Conservation (phyloP, 2,113 vertebrate species). For the human (Homo sapiens) region GRCh38 chr3:142979001-142979500, state of each 20-base stretch:
- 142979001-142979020: constrained; percentile 11
- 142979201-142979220: not conserved
- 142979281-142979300: not conserved
- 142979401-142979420: not conserved
- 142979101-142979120: not conserved
- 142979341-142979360: not conserved
- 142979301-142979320: not conserved
- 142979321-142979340: not conserved
- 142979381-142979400: not conserved
- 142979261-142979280: not conserved
- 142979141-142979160: not conserved
- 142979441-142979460: not conserved
- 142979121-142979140: not conserved
- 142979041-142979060: not conserved
- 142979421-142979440: not conserved
- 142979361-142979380: not conserved
- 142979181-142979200: not conserved
- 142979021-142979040: not conserved
- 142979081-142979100: not conserved
- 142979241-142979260: not conserved
- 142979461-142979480: not conserved
- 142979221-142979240: not conserved
- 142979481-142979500: not conserved
- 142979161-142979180: not conserved
- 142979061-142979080: not conserved